phyloP scores from a whole-genome alignment of 2,113 vertebrate genomes.

The Platycercus adscitus region DNA sequence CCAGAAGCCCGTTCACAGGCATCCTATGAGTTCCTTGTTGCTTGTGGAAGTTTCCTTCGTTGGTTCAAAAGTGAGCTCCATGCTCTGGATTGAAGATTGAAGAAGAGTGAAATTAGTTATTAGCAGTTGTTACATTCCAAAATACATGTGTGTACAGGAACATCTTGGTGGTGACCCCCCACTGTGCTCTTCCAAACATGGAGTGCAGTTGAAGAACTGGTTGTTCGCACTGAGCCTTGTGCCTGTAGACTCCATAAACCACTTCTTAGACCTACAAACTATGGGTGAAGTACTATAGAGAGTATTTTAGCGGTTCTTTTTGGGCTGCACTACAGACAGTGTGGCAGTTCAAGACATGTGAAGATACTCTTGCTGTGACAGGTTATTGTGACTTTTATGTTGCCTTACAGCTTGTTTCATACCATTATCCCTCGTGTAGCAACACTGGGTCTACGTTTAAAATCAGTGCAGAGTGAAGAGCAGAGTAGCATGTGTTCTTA shows the following conservation, averaged over 20 bases:
- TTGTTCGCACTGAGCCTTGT: neutral
- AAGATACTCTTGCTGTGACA: neutral
- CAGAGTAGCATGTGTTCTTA: neutral
- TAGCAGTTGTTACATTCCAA: neutral
- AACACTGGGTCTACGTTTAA: fast-evolving
- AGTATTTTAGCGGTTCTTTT: fast-evolving
- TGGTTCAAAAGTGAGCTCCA: neutral
- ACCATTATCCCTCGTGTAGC: fast-evolving
- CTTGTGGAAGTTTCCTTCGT: fast-evolving
- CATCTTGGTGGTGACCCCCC: fast-evolving
- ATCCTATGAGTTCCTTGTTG: fast-evolving
- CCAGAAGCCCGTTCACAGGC: fast-evolving
- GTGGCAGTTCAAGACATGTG: fast-evolving
- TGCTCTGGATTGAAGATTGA: fast-evolving
- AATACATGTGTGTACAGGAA: fast-evolving
- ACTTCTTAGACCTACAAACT: neutral
- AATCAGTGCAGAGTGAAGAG: neutral
- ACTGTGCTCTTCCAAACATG: neutral
- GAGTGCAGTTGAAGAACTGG: neutral
- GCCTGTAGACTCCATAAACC: fast-evolving
- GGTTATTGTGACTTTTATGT: neutral
- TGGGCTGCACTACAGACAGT: fast-evolving
- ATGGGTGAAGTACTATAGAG: neutral
- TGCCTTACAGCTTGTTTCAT: fast-evolving
- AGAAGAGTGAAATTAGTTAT: fast-evolving